Base-by-base conservation (phyloP, 2,113 vertebrate genomes). In the Vidua chalybeata region DNA sequence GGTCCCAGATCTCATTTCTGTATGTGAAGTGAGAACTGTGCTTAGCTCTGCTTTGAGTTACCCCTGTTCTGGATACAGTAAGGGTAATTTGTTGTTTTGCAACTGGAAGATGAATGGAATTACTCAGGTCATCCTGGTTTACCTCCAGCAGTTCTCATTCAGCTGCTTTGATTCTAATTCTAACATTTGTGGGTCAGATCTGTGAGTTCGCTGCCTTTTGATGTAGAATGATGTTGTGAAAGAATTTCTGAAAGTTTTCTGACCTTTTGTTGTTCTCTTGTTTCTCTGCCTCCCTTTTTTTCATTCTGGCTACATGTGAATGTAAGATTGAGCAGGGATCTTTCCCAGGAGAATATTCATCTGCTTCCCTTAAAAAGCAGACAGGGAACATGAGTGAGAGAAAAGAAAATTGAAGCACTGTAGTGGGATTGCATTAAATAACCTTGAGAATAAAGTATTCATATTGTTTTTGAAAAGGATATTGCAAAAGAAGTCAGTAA, bases 141-240 rank as follows among this genome's bases (percentile, higher is more conserved):
- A 73, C 87, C 80, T 89, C 33, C 71, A 94, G 61, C 71, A 68
- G n/a, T 93, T 90, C 56, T 96, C 48, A 85, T 75, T 52, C 4
- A 9, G 31, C 59, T 95, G 74, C 79, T 79, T 69, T 88, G 52
- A 95, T 94, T 81, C n/a, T 85, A 72, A 48, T 41, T 41, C 17
- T 45, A 87, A 64, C 55, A 16, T 94, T 93, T 89, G 30, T 89
- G 63, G 59, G 49, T 92, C 87, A 86, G 37, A 30, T 92, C 48
- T 76, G 33, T 3, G 13, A 83, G 43, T 77, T 95, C 7, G 3
- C 33, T 87, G 84, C 21, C 84, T 94, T 84, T 67, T 87, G 46
- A 76, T 90, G 48, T 39, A 54, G 33, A 84, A 39, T 37, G 33
- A 55, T 69, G 30, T 55, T 89, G 66, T 0, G 0, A 79, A 94